Evolutionary conservation across 1,140 invertebrate species (phyloP).

Genomic region (Aethina tumida): DNA sequence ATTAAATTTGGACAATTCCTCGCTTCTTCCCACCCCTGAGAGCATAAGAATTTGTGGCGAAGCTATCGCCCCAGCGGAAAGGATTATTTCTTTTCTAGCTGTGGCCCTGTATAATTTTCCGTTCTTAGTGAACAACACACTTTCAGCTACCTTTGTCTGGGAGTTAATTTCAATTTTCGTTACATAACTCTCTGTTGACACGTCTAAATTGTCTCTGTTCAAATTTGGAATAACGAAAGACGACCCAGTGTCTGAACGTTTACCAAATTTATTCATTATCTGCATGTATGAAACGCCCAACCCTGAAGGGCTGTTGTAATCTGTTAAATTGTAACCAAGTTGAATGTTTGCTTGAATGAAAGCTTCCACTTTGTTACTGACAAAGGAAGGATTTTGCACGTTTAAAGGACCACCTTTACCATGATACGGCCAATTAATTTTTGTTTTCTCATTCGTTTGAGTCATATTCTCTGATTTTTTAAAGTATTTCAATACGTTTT

Average conservation of each 20-base stretch:
- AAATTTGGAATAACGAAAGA: conserved; percentile 44
- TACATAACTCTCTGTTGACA: conserved; percentile 37
- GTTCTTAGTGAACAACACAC: conserved; percentile 43
- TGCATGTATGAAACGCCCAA: conserved; percentile 36
- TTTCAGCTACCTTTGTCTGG: conserved; percentile 44
- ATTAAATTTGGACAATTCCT: too few relatives aligned
- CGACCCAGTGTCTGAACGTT: conserved; percentile 44
- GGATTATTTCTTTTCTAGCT: conserved; percentile 47
- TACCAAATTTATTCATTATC: conserved; percentile 40
- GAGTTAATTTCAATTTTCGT: conserved; percentile 45
- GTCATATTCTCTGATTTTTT: conserved; percentile 40
- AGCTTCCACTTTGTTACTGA: conserved; percentile 27
- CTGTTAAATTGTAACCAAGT: conserved; percentile 41
- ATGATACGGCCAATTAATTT: conserved; percentile 9
- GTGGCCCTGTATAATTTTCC: conserved; percentile 30
- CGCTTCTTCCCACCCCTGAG: conserved; percentile 52
- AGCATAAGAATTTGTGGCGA: conserved; percentile 45
- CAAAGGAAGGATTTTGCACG: conserved; percentile 6
- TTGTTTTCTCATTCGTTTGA: not conserved
- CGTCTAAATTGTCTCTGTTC: conserved; percentile 44
- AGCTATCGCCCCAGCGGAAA: conserved; percentile 40
- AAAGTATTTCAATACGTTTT: conserved; percentile 51
- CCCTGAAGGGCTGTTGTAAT: conserved; percentile 15
- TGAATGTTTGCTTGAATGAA: conserved; percentile 46
- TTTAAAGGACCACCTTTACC: conserved; percentile 6